phyloP scores from a whole-genome alignment of 2,888 invertebrate genomes.

The Ormyrus thymus region DNA sequence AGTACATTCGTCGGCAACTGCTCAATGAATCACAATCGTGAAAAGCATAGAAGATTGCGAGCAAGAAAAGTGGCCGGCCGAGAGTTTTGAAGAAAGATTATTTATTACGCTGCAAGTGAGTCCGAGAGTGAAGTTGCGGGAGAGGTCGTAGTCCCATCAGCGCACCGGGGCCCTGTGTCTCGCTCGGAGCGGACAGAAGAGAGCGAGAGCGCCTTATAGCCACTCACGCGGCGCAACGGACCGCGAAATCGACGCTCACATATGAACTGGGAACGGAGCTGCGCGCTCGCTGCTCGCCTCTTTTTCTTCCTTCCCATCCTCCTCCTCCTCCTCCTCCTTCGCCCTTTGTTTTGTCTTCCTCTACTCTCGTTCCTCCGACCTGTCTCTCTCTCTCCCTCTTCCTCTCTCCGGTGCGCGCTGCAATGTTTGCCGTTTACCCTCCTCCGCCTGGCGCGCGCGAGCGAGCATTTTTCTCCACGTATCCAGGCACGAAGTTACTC shows the following conservation, averaged over 20 bases:
- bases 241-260: constrained; percentile 75
- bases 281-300: constrained; percentile 53
- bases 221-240: constrained; percentile 74
- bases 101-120: constrained; percentile 32
- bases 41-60: too few relatives aligned
- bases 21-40: too few relatives aligned
- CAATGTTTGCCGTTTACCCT: constrained; percentile 50
- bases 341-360: constrained; percentile 54
- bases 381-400: constrained; percentile 24
- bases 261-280: constrained; percentile 68
- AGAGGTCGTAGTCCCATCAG: constrained; percentile 65
- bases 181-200: constrained; percentile 3
- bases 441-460: constrained; percentile 7
- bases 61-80: too few relatives aligned
- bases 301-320: constrained; percentile 51
- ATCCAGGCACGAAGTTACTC: constrained; percentile 46
- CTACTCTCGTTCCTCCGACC: constrained; percentile 30
- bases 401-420: constrained; percentile 1
- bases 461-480: constrained; percentile 41
- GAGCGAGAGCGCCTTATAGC: constrained; percentile 44
- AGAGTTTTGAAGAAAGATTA: constrained; percentile 8
- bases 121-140: constrained; percentile 44
- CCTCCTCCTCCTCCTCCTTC: constrained; percentile 56
- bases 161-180: constrained; percentile 61
- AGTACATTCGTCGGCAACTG: too few relatives aligned